A percentile compares a stretch with the other conserved stretches of the same genome.
phyloP scores from a whole-genome alignment of 2,113 vertebrate species.

The Galbula dea region DNA sequence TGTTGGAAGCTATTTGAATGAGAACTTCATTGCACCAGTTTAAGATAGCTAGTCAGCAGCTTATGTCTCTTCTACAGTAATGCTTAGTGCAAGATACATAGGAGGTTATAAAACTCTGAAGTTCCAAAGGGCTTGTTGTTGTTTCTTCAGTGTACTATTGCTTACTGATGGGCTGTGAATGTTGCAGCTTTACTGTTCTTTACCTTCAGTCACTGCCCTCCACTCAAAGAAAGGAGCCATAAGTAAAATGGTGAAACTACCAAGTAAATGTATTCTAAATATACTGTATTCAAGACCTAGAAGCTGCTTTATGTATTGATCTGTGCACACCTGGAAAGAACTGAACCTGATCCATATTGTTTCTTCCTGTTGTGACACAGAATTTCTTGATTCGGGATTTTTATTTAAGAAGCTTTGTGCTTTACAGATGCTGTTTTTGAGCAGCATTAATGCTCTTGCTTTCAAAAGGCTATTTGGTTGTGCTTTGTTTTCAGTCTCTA shows the following conservation, averaged over 20 bases:
- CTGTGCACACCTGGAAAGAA: background rate
- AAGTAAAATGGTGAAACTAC: background rate
- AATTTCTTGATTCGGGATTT: background rate
- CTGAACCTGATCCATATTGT: background rate
- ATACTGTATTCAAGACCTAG: background rate
- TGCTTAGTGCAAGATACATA: background rate
- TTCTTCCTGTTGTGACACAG: background rate
- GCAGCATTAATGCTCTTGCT: background rate
- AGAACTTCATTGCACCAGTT: background rate
- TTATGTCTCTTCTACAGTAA: background rate
- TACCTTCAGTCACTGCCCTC: background rate
- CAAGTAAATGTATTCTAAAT: background rate
- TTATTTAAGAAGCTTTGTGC: background rate
- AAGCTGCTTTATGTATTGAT: background rate
- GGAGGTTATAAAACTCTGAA: background rate
- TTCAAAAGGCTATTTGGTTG: background rate
- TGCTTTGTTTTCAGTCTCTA: background rate
- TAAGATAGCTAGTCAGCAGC: background rate
- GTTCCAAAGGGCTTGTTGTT: background rate
- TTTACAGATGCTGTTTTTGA: background rate
- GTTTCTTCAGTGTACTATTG: too few species aligned
- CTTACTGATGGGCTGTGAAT: too few species aligned
- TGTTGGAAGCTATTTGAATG: background rate
- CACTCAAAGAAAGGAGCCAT: background rate
- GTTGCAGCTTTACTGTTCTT: background rate